These are phyloP conservation scores for Epinephelus coioides DNA, from an alignment of 2,797 vertebrate genomes.

Conservation along the genomic window DNA sequence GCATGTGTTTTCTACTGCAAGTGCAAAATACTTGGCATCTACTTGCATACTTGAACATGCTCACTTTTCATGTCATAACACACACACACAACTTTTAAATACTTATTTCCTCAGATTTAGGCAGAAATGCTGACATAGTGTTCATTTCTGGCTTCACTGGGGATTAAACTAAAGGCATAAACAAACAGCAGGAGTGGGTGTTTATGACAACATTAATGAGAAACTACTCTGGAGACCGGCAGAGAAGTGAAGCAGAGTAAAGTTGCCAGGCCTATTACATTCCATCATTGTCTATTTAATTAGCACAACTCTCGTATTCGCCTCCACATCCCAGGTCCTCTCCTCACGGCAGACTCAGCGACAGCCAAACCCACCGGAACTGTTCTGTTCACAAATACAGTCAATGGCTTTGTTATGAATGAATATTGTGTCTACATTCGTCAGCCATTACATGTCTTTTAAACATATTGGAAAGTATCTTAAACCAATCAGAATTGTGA, in stretches of 20 bases:
- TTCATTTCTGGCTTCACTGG: slow-evolving; percentile 9
- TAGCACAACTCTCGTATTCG: slow-evolving; percentile 49
- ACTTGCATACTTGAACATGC: neutral
- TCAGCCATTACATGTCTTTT: neutral
- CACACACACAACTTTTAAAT: neutral
- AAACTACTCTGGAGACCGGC: slow-evolving; percentile 45
- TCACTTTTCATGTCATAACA: neutral
- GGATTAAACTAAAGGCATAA: slow-evolving; percentile 42
- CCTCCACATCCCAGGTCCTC: slow-evolving; percentile 23
- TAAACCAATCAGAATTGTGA: neutral
- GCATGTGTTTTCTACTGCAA: neutral
- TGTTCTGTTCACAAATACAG: neutral
- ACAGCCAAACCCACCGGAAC: slow-evolving; percentile 1
- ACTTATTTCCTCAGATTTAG: slow-evolving; percentile 13
- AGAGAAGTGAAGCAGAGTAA: slow-evolving; percentile 52
- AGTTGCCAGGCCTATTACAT: slow-evolving; percentile 62
- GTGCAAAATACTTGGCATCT: neutral
- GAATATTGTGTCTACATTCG: neutral
- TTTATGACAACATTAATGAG: slow-evolving; percentile 52
- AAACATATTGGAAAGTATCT: neutral
- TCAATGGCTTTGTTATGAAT: slow-evolving; percentile 18
- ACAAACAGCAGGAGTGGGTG: slow-evolving; percentile 47
- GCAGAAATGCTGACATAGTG: slow-evolving; percentile 6
- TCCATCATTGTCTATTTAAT: slow-evolving; percentile 72
- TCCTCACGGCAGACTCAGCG: slow-evolving; percentile 6